Evolutionary conservation across 1,140 invertebrate genomes (phyloP), one percentile per base, ranked within the genome.

Genomic region (Cydia amplana): DNA sequence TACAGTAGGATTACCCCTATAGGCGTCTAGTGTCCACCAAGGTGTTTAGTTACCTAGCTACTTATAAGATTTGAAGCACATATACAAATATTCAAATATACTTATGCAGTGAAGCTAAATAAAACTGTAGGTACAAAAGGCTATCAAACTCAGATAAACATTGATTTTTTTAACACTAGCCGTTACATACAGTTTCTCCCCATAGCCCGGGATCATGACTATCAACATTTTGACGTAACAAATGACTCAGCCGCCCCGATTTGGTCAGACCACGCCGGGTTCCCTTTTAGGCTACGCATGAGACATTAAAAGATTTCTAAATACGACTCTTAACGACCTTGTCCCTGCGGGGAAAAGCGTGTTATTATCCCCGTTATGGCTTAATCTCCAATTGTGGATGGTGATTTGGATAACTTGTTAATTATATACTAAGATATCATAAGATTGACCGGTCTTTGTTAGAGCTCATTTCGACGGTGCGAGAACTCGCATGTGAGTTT

Each of bases 151-250:
- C n/a, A n/a, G n/a, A 28, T 28, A 28, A 28, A 51, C 5, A 60
- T 20, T 60, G 4, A 23, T 60, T 23, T 23, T 60, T 18, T 5
- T 51, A 18, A 51, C 49, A 9, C 55, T 60, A 60, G 55, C 16
- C n/a, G n/a, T 10, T 10, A 60, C 18, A 60, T 4, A 7, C 20
- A 20, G 18, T 60, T 60, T 60, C 55, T 60, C 55, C 55, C 32
- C 65, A 40, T 18, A 70, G 14, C 6, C 65, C 16, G 28, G 64
- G 28, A 70, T 64, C 63, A 64, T 67, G 64, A 67, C 64, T 36
- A 67, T 67, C 64, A 70, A 70, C 65, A 36, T 70, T 67, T 67
- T 70, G 65, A 70, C 65, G 65, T 70, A 70, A 70, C 65, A 36
- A 70, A 70, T 70, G 65, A 70, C 16, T 70, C 65, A 70, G 65